A percentile compares a stretch with the other conserved stretches of the same genome.
Conservation (phyloP, 2,113 vertebrate genomes). For the Suncus etruscus region DNA sequence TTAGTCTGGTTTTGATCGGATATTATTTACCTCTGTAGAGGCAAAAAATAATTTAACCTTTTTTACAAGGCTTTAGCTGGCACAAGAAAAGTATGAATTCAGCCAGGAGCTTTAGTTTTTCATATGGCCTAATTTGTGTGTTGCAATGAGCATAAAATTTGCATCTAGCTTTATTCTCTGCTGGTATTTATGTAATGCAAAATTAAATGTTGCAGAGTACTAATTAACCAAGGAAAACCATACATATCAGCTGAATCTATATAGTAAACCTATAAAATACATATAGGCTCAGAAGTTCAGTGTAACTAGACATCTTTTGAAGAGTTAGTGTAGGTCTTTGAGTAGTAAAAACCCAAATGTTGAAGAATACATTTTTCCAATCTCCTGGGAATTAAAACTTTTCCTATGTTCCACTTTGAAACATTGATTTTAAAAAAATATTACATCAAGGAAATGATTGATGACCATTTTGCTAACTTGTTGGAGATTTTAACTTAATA, state of each 20-base stretch:
- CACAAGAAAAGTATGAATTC: constrained; percentile 57
- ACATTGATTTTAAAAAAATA: background rate
- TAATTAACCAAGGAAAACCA: constrained; percentile 76
- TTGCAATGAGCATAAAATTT: constrained; percentile 77
- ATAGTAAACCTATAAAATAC: constrained; percentile 57
- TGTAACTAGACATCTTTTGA: constrained; percentile 38
- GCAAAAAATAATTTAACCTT: constrained; percentile 78
- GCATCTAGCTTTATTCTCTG: constrained; percentile 70
- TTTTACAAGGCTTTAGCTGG: constrained; percentile 56
- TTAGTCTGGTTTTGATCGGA: constrained; percentile 75
- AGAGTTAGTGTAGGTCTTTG: background rate
- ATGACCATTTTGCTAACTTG: constrained; percentile 56
- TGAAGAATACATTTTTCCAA: constrained; percentile 30
- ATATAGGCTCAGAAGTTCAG: constrained; percentile 17
- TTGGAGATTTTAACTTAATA: constrained; percentile 41
- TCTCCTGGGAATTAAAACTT: background rate
- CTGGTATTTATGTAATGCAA: constrained; percentile 70
- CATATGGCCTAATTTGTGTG: constrained; percentile 69
- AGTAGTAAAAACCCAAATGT: constrained; percentile 2
- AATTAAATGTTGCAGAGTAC: constrained; percentile 74
- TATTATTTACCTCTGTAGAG: constrained; percentile 67
- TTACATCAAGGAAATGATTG: constrained; percentile 19
- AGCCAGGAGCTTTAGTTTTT: constrained; percentile 65
- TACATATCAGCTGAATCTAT: constrained; percentile 54
- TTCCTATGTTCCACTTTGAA: background rate